Percentiles rank a stretch among this genome's conserved stretches.
Evolutionary conservation across 1,140 invertebrate species (phyloP).

Genomic region (Streblospio benedicti): DNA sequence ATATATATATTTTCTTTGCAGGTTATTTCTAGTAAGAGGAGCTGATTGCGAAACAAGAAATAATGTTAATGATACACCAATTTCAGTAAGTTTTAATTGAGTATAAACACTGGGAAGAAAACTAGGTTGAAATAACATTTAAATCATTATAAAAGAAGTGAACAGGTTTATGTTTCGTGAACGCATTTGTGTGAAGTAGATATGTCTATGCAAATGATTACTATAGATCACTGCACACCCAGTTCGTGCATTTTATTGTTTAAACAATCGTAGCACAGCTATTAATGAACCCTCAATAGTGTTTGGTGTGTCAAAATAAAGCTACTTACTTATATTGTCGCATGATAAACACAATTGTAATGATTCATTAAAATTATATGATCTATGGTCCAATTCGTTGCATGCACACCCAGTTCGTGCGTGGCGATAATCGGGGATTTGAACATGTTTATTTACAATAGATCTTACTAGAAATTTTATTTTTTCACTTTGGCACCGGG

Average conservation of each 20-base stretch:
- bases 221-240: not conserved
- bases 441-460: too few species aligned
- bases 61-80: conserved; percentile 63
- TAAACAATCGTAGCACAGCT: too few species aligned
- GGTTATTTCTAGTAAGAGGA: conserved; percentile 60
- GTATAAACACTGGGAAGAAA: not conserved
- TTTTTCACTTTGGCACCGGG: too few species aligned
- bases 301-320: too few species aligned
- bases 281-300: too few species aligned
- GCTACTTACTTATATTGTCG: too few species aligned
- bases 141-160: not conserved
- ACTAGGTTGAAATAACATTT: not conserved
- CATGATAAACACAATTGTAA: too few species aligned
- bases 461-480: too few species aligned
- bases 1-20: conserved; percentile 18
- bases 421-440: too few species aligned
- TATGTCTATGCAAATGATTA: not conserved
- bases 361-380: too few species aligned
- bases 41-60: conserved; percentile 66
- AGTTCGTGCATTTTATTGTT: not conserved
- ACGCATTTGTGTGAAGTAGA: not conserved
- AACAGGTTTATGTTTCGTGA: not conserved
- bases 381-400: too few species aligned
- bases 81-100: conserved; percentile 56
- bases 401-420: too few species aligned